phyloP scores from a whole-genome alignment of 2,113 vertebrate genomes.

The Thunnus maccoyii region DNA sequence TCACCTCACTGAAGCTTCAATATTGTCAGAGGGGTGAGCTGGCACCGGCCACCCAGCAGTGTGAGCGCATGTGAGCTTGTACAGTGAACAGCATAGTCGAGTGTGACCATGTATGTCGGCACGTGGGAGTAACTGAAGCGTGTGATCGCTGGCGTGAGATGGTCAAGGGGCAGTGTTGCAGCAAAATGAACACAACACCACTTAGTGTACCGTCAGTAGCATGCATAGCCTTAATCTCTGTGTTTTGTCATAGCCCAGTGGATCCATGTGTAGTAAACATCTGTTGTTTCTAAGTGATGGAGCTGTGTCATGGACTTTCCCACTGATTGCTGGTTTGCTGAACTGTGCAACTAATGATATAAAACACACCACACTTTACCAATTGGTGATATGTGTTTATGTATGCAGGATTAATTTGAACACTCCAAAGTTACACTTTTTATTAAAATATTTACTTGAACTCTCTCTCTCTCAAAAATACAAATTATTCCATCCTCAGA shows the following conservation, averaged over 20 bases:
- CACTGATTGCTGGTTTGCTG: no score
- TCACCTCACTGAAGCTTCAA: conserved; percentile 53
- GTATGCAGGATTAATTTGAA: no score
- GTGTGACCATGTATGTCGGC: conserved; percentile 2
- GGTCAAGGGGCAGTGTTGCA: not conserved
- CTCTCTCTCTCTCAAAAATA: not conserved
- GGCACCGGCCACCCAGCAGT: conserved; percentile 16
- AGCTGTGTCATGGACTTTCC: not conserved
- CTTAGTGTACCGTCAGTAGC: not conserved
- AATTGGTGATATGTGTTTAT: not conserved
- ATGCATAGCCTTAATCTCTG: not conserved
- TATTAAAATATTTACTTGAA: no score
- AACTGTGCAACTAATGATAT: no score
- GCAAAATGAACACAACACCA: not conserved
- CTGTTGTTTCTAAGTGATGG: not conserved
- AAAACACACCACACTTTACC: not conserved
- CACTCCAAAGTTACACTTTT: no score
- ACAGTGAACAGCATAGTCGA: not conserved
- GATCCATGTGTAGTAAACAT: not conserved
- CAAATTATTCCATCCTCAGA: not conserved
- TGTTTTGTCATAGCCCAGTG: not conserved
- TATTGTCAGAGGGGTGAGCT: conserved; percentile 44
- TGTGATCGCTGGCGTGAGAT: not conserved
- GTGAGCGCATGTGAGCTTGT: not conserved
- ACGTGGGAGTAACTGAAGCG: not conserved